A percentile compares a stretch with the other conserved stretches of the same genome.
phyloP scores from a whole-genome alignment of 1,140 invertebrate genomes.

The Dryas iulia region DNA sequence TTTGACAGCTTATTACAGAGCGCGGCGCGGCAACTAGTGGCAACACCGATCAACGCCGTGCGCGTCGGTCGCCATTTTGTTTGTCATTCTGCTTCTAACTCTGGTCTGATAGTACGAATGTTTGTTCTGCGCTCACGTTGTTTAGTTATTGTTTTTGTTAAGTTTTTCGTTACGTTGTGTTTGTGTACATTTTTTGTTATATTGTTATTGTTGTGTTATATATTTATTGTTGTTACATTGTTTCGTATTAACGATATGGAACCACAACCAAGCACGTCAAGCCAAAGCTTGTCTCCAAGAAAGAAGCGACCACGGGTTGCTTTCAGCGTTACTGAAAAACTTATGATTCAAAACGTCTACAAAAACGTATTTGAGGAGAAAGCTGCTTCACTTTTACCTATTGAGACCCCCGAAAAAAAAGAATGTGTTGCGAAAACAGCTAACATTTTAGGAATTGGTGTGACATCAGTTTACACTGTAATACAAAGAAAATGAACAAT shows the following conservation, averaged over 20 bases:
- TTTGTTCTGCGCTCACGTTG: too few relatives aligned
- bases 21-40: neutral
- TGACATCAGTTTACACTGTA: conserved; percentile 22
- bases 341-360: conserved; percentile 26
- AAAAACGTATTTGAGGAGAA: conserved; percentile 19
- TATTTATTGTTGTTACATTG: conserved; percentile 16
- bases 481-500: too few relatives aligned
- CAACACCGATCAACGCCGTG: conserved; percentile 2
- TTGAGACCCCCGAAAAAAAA: conserved; percentile 26
- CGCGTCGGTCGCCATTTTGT: conserved; percentile 18
- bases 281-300: conserved; percentile 27
- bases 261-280: conserved; percentile 26
- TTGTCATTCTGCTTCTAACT: conserved; percentile 26
- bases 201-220: too few relatives aligned
- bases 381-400: conserved; percentile 25
- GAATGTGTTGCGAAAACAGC: conserved; percentile 33
- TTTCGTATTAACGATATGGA: conserved; percentile 27
- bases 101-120: conserved; percentile 23
- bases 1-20: neutral
- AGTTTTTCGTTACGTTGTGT: conserved; percentile 18
- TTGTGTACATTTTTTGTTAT: too few relatives aligned
- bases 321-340: conserved; percentile 26
- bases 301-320: conserved; percentile 25
- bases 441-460: conserved; percentile 24
- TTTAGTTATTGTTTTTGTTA: conserved; percentile 25